Evolutionary conservation across 2,888 invertebrate genomes (phyloP), one percentile per base, ranked within the genome.

Genomic region (Agrotis puta): DNA sequence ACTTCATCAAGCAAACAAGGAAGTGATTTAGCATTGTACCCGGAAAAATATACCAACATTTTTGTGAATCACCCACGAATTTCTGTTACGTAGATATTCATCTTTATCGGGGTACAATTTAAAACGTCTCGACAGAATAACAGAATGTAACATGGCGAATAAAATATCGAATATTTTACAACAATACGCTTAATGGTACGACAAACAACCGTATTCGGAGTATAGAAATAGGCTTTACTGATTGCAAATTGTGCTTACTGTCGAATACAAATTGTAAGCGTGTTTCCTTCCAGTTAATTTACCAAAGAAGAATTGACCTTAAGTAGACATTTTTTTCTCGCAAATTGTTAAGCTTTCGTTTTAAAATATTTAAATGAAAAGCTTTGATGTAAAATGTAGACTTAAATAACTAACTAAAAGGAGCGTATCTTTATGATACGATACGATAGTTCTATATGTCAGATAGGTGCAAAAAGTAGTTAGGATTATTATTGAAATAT

Each of bases 171-270:
- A 84, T 84, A 84, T 84, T 86, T 85, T 89, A 85, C 84, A 88
- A 88, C 88, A 91, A 89, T 86, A 85, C 84, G 86, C 85, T 86
- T 88, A 90, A 89, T 88, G 88, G 88, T 84, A 90, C 85, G 80
- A 87, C 89, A 92, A 92, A 92, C 89, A 90, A 89, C 86, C 87
- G 87, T 87, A 88, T 85, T 86, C 85, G 77, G 84, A 82, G 85
- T 83, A 87, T 88, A 87, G 90, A 90, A 93, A 93, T 91, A 91
- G 90, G 92, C 92, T 94, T 92, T 90, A 88, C 92, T 94, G 94
- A 94, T 94, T 94, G 94, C 94, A 90, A 94, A 94, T 93, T 94
- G 93, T 91, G 92, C 94, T 93, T 92, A 93, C 93, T 88, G 91
- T 89, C 87, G 91, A 92, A 93, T 92, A 92, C 90, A 93, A 93